Base-by-base conservation (phyloP, 2,888 invertebrate genomes). In the Sycophila texana region DNA sequence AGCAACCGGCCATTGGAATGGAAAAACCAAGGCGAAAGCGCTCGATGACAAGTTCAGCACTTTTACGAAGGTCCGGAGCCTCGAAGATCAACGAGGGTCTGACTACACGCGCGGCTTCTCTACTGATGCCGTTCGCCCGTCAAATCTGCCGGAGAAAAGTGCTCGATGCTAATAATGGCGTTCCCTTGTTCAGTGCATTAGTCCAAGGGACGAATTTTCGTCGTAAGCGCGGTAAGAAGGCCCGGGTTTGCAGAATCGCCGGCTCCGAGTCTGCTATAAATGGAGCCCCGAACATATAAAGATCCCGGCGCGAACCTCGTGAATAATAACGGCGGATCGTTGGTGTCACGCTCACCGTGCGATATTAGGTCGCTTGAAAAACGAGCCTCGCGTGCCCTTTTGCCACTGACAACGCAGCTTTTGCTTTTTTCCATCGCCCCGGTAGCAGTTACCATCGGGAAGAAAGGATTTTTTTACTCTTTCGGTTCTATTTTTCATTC, bases 281-380 rank as follows among this genome's bases (percentile, higher is more conserved):
- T 30, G 30, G 30, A 30, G 30, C 30, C 30, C 7, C 30, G 2
- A 30, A 30, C 30, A 7, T 30, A 30, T 4, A 30, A 30, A 30
- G 30, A 30, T 30, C 30, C 30, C 30, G 30, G 30, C 30, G 4
- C 30, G 30, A 7, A 30, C 30, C 30, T 60, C 58, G 49, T 73
- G 73, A 73, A 73, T 73, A 63, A 73, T 73, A 68, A 68, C 68
- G n/a, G 22, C 16, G 22, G 20, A 20, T 26, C n/a, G 67, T n/a
- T 12, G 18, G 26, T 67, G 53, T 53, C 63, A 30, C n/a, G 7
- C 22, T 16, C 14, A 16, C 16, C 14, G 7, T 51, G 57, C 60
- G 71, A 61, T 72, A 72, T 72, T 72, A 58, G 47, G 51, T 22
- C 60, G 60, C 60, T 72, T 72, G 71, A 72, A 60, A 72, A 72